Evolutionary conservation across 2,113 vertebrate genomes (phyloP), one percentile per base, ranked within the genome.

Genomic region (Xenus cinereus): DNA sequence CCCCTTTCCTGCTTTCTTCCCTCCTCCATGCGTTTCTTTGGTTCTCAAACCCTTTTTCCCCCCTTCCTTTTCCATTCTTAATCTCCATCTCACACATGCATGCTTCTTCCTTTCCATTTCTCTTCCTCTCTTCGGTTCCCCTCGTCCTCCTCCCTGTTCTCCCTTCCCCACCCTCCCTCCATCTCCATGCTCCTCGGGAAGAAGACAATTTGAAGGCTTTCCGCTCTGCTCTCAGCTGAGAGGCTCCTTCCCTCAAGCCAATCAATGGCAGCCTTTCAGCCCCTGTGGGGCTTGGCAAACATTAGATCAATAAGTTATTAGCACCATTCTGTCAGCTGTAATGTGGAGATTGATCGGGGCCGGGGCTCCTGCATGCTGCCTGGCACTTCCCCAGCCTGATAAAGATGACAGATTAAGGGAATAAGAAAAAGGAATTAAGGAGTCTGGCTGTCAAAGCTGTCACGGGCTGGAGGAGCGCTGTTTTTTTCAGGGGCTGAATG

Each of bases 341-440:
- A 99, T 99, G 99, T 99, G 98, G 98, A 99, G 99, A 99, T 99
- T 99, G 99, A 99, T 99, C 98, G 98, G 97, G 98, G 98, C 97
- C 98, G 98, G 97, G 98, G 97, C 98, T 98, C 97, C 98, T 98
- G 98, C 96, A 98, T 96, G 98, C 98, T 97, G 97, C 98, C 98
- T 98, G 97, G 98, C 98, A 98, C 98, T 98, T 98, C 98, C 98
- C 98, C 95, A 91, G 98, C 98, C 99, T 99, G 99, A 99, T 99
- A 99, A 99, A 99, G 99, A 99, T 99, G 99, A 99, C 99, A 99
- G 99, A 99, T 99, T 99, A 99, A 99, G 98, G 98, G 99, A 99
- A 98, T 98, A 98, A 99, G 99, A 98, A 98, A 98, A 98, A 98
- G 98, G 99, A 99, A 99, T 99, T 99, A 99, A 99, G 98, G 98